Base-by-base conservation (phyloP, 1,140 invertebrate species). In the Parapsyche elsis region DNA sequence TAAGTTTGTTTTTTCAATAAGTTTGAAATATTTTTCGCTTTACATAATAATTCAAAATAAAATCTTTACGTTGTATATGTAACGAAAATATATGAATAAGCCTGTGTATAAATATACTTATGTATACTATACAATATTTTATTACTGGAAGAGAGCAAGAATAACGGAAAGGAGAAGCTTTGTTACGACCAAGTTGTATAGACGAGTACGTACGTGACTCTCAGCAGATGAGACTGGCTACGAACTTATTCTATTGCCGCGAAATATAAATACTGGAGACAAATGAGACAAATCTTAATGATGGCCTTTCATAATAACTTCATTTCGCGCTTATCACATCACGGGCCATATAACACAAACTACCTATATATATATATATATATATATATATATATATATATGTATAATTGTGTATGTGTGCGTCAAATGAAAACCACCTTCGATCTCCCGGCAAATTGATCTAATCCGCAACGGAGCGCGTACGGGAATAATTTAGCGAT, bases 201-300 rank as follows among this genome's bases (percentile, higher is more conserved):
- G 57, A 67, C 21, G 64, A 24, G 24, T 14, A 53, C 45, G 45
- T 64, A 64, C 64, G 64, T 67, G 64, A 67, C 64, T 30, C 21
- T 67, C 7, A 10, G 64, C 12, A 24, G 64, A 23, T 53, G 21
- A 67, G 24, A 67, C 23, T 24, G 19, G 2, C 59, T 61, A 23
- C n/a, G 64, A 30, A 67, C 64, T 67, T 67, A 61, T 67, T 67
- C 2, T 67, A 67, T 61, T 30, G 64, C 24, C 24, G 21, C 64
- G 64, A 67, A 67, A 67, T 14, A 67, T 26, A 53, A 53, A 26
- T 67, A 23, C 24, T 23, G 2, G 64, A 7, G 64, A 67, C 64
- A 67, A 67, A 67, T 26, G 64, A 67, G 64, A 67, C 19, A 38
- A 38, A 23, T 67, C 64, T 67, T 67, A 26, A 67, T 67, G 64